Base-by-base conservation (phyloP, 2,888 invertebrate genomes). In the Allygus modestus region DNA sequence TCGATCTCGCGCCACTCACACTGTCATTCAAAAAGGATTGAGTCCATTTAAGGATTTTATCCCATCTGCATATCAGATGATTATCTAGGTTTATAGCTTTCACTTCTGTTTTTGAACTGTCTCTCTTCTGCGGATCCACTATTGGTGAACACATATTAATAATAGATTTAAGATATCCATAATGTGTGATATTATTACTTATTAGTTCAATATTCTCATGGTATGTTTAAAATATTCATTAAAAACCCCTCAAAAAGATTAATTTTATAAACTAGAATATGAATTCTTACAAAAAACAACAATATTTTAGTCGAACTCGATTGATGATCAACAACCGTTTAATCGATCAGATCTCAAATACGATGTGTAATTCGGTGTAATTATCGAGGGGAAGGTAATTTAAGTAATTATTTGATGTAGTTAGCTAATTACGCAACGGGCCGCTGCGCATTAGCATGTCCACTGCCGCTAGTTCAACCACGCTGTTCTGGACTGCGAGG, bases 361-460 rank as follows among this genome's bases (percentile, higher is more conserved):
- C 46, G 12, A 11, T 12, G 54, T 54, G 54, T 23, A 54, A 54
- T 54, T 54, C 20, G 1, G 23, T 23, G 65, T 28, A 31, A 28
- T 65, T 31, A 28, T 12, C 11, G 31, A 15, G 31, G 4, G 17
- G 28, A 65, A 31, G 12, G 65, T 65, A 31, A 65, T 65, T 28
- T 4, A 65, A 15, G 31, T 65, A 31, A 65, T 31, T 65, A 65
- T 31, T 31, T 15, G 15, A 15, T 31, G 65, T 65, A 65, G 28
- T 65, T 65, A 65, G 65, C 65, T 5, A 65, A 65, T 65, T 65
- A 65, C 31, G 15, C 58, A 58, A 58, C 58, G 58, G 58, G 0
- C 65, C 31, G 65, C 1, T 31, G 26, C 26, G 9, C 15, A 31
- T 65, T 31, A n/a, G 17, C 28, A 65, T 28, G 28, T 17, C 65